Base-by-base conservation (phyloP, 2,888 invertebrate species). In the Cancer borealis region DNA sequence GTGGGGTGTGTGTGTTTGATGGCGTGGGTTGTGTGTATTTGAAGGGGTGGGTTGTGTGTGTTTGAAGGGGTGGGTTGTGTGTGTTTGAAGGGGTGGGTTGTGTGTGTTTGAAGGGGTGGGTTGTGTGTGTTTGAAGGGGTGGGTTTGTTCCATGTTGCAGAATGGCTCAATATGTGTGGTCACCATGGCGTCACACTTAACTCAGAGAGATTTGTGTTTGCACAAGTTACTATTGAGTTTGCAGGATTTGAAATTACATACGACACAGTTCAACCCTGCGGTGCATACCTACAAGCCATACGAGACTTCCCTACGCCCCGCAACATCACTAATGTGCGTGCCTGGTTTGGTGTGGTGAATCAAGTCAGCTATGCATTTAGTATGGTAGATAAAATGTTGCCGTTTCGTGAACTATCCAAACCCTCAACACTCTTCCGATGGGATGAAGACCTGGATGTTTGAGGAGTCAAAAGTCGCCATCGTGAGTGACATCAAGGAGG, bases 271-370 rank as follows among this genome's bases (percentile, higher is more conserved):
- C 92, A 12, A 46, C 79, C 92, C 49, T 73, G 92, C 91, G 12
- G 30, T 30, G 39, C 47, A 30, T 91, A 91, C 54, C 21, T 39
- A 47, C 30, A 10, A 46, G 49, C 49, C n/a, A 26, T 39, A 46
- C 8, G 4, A 26, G 54, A 47, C 2, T 87, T 60, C 30, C 79
- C 88, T 10, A 14, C 60, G 6, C 91, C 93, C 26, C 39, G 45
- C 10, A 88, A 89, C 30, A 93, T 93, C 92, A 93, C 92, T n/a
- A 93, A 92, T 0, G 30, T 93, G 8, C 90, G 92, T 8, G 84
- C 88, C 4, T 95, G 95, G 91, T 92, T 95, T 92, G 91, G 95
- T 12, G n/a, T 95, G 26, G 21, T 95, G 21, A 92, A 95, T 66
- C 92, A 93, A 87, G 92, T 95, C 2, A 73, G 88, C 26, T 93